Evolutionary conservation across 2,113 vertebrate genomes (phyloP).

Genomic region (Python bivittatus): DNA sequence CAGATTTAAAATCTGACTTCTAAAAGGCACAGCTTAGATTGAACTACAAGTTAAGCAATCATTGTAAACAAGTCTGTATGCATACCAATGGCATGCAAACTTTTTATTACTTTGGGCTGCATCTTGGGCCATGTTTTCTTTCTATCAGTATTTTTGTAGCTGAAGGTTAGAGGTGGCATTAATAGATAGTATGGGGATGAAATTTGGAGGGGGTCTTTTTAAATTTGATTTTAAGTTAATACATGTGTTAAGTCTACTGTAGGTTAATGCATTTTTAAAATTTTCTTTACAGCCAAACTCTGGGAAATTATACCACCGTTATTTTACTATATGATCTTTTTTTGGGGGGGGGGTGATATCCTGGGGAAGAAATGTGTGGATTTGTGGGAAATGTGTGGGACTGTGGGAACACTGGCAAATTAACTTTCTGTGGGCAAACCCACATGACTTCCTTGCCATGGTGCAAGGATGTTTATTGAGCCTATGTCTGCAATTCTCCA

Average conservation of each 20-base stretch:
- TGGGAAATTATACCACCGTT: neutral
- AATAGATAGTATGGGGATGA: no score
- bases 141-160: no score
- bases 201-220: no score
- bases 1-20: neutral
- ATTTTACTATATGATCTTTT: neutral
- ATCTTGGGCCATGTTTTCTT: neutral
- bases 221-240: no score
- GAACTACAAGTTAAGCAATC: neutral
- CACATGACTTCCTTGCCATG: neutral
- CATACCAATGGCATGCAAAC: no score
- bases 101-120: neutral
- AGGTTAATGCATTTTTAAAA: neutral
- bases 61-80: neutral
- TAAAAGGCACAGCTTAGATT: neutral
- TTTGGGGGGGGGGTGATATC: no score
- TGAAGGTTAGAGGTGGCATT: no score
- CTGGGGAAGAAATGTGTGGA: neutral
- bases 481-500: no score
- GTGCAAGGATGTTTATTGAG: no score
- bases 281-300: neutral
- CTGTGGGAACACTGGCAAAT: neutral
- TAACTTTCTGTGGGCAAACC: neutral
- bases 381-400: no score
- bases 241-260: no score